Base-by-base conservation (phyloP, 2,888 invertebrate species). In the Sesamia inferens region DNA sequence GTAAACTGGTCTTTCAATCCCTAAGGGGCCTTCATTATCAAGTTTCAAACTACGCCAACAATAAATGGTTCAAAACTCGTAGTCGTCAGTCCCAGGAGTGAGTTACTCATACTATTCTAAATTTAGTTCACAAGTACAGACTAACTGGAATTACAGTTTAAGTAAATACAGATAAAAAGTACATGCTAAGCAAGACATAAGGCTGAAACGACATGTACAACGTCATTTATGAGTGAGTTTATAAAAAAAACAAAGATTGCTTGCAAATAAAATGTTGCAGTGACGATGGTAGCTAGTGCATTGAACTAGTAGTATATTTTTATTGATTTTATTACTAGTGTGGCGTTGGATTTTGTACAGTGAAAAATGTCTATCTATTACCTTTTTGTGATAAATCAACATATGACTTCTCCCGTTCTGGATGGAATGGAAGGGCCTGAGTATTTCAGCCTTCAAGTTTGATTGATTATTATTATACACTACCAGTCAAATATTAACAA, bases 121-220 rank as follows among this genome's bases (percentile, higher is more conserved):
- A 58, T 63, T 67, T 61, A 65, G 47, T 62, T 47, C 61, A 71
- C 64, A 68, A 61, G 8, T 72, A 62, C 48, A 74, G 24, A 74
- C 68, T 68, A 24, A 67, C 48, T 71, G 42, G 10, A 67, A 71
- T 66, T 63, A 79, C 67, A 64, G 22, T 70, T 24, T 57, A 68
- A 68, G 68, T 68, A 73, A 73, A 80, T 73, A 78, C 68, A 82
- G 67, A 69, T 82, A 57, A 31, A 31, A 83, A 71, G 54, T 84
- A 76, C 86, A 84, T 84, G 82, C 82, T 74, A 84, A 85, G 85
- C 85, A 19, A 79, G 71, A 79, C 71, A 69, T 76, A 69, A 72
- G 72, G 73, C 79, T 81, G 78, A 79, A 78, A 76, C 64, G 68
- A 62, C 58, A 67, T 71, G 68, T 51, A 71, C 58, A 79, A 58